These are phyloP conservation scores for Drosophila hydei DNA, from an alignment of 1,140 invertebrate genomes.

Conservation along the genomic window DNA sequence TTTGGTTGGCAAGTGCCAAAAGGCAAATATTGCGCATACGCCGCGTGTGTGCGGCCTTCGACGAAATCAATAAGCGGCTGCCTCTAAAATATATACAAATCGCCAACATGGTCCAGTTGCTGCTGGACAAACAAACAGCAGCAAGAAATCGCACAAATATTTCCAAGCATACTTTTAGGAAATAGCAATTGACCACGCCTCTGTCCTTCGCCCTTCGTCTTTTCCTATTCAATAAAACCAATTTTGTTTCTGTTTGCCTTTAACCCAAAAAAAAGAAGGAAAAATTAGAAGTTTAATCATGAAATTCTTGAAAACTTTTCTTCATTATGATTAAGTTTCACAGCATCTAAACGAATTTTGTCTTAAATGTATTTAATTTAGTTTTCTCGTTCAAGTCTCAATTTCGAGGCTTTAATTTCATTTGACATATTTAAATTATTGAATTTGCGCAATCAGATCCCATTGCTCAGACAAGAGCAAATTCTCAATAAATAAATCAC, in stretches of 20 bases:
- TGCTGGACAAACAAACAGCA: constrained; percentile 30
- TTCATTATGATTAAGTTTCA: constrained; percentile 16
- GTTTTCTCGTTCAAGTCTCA: constrained; percentile 1
- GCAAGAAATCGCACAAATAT: constrained; percentile 59
- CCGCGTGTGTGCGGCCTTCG: constrained; percentile 48
- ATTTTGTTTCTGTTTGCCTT: constrained; percentile 25
- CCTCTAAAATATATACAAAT: constrained; percentile 39
- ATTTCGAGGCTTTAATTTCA: constrained; percentile 22
- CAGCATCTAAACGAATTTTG: constrained; percentile 12
- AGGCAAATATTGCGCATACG: constrained; percentile 67
- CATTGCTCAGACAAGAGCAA: constrained; percentile 10
- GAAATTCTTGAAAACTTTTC: constrained; percentile 17
- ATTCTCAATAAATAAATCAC: constrained; percentile 41
- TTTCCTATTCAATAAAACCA: constrained; percentile 21
- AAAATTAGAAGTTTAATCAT: constrained; percentile 19
- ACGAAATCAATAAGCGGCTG: constrained; percentile 56
- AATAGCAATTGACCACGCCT: constrained; percentile 47
- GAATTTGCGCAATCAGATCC: constrained; percentile 36
- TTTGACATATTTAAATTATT: constrained; percentile 11
- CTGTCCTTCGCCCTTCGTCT: background rate
- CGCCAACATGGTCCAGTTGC: constrained; percentile 10
- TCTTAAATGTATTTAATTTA: constrained; percentile 1
- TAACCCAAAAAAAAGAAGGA: background rate
- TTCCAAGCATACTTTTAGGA: constrained; percentile 58
- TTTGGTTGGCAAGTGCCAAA: constrained; percentile 39